A percentile compares a stretch with the other conserved stretches of the same genome.
These are phyloP conservation scores for Rousettus leschenaultii DNA, from an alignment of 2,113 vertebrate genomes.

Conservation along the genomic window DNA sequence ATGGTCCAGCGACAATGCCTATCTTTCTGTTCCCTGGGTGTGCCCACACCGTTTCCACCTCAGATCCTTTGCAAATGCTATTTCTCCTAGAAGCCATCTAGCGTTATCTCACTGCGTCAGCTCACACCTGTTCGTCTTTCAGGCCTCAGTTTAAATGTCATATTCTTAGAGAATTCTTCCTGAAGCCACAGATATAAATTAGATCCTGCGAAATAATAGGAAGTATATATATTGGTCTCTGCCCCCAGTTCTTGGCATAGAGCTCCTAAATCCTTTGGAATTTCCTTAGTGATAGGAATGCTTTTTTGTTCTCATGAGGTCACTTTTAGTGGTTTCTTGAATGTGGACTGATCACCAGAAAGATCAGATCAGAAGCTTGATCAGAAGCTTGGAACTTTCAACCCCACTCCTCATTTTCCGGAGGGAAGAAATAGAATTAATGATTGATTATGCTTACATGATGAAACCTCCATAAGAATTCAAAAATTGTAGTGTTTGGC, in stretches of 20 bases:
- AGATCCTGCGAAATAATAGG: neutral
- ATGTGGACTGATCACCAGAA: neutral
- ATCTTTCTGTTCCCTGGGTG: neutral
- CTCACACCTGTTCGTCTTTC: neutral
- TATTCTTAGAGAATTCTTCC: neutral
- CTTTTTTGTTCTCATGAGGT: neutral
- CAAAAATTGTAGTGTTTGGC: neutral
- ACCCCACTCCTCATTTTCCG: neutral
- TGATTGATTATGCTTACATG: neutral
- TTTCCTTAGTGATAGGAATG: neutral
- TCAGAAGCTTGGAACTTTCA: neutral
- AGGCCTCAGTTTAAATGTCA: neutral
- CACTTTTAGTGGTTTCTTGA: neutral
- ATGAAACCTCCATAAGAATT: neutral
- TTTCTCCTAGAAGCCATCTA: neutral
- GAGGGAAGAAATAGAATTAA: neutral
- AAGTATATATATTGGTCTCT: neutral
- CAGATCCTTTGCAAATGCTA: neutral
- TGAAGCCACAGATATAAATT: neutral
- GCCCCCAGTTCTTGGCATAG: neutral
- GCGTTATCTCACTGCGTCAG: neutral
- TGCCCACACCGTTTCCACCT: neutral
- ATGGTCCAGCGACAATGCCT: neutral
- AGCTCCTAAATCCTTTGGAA: neutral
- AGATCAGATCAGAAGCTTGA: neutral